Evolutionary conservation across 2,888 invertebrate species (phyloP).

Genomic region (Drosophila glabriapex): DNA sequence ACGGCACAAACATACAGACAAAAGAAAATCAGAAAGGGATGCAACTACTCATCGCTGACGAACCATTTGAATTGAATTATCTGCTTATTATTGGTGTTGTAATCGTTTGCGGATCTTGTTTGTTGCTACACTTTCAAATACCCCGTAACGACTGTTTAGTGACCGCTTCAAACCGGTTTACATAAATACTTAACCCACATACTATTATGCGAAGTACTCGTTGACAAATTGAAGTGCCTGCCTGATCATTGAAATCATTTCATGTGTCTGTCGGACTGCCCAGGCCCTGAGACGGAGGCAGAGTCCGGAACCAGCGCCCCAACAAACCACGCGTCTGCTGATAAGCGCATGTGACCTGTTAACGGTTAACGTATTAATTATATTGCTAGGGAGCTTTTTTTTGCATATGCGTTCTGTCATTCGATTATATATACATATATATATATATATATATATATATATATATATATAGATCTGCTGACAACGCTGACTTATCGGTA

Average conservation of each 20-base stretch:
- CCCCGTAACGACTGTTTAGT: conserved; percentile 26
- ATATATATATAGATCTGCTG: conserved; percentile 28
- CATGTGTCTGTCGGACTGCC: not conserved
- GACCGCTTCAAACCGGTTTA: conserved; percentile 63
- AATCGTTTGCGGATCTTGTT: conserved; percentile 10
- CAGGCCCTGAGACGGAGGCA: conserved; percentile 6
- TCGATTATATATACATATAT: conserved; percentile 26
- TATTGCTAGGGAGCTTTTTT: conserved; percentile 40
- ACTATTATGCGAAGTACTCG: conserved; percentile 12
- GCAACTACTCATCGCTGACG: conserved; percentile 33
- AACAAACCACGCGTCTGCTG: conserved; percentile 40
- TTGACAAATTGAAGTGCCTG: conserved; percentile 30
- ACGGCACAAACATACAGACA: conserved; percentile 35
- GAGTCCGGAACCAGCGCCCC: conserved; percentile 5
- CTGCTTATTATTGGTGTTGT: conserved; percentile 26
- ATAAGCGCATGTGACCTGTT: conserved; percentile 76
- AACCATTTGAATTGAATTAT: conserved; percentile 42
- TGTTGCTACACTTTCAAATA: conserved; percentile 57
- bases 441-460: conserved; percentile 19
- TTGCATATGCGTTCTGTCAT: conserved; percentile 29
- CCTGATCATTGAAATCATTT: conserved; percentile 22
- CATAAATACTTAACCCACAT: conserved; percentile 36
- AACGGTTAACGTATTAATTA: conserved; percentile 19
- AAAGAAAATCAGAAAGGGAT: conserved; percentile 31
- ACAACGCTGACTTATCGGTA: conserved; percentile 52